Evolutionary conservation across 1,140 invertebrate genomes (phyloP).

Genomic region (Cotesia glomerata): DNA sequence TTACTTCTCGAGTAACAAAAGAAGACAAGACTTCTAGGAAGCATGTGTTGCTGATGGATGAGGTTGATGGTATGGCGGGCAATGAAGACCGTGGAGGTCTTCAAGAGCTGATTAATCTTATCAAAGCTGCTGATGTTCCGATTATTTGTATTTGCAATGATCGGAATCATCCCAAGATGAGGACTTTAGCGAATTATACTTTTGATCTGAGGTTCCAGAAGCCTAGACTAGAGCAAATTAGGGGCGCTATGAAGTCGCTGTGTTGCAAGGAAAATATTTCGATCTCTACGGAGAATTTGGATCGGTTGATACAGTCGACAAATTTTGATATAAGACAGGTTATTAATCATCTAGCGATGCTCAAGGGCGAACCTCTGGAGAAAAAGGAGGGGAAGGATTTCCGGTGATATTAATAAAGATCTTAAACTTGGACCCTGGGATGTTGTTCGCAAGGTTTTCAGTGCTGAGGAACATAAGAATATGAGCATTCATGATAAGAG

Average conservation of each 20-base stretch:
- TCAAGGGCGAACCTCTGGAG: constrained; percentile 67
- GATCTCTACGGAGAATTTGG: constrained; percentile 76
- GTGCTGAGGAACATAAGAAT: constrained; percentile 77
- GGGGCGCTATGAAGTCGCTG: constrained; percentile 88
- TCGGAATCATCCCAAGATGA: constrained; percentile 91
- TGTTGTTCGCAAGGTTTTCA: constrained; percentile 88
- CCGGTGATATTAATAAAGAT: constrained; percentile 75
- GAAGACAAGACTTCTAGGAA: constrained; percentile 63
- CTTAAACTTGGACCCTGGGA: constrained; percentile 93
- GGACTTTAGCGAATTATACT: constrained; percentile 92
- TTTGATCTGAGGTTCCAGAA: constrained; percentile 88
- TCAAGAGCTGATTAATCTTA: constrained; percentile 90
- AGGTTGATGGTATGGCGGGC: constrained; percentile 99
- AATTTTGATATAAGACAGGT: constrained; percentile 95
- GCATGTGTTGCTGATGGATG: constrained; percentile 97
- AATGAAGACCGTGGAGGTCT: constrained; percentile 98
- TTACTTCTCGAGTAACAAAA: constrained; percentile 64
- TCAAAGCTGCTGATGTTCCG: constrained; percentile 89
- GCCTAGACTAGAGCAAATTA: constrained; percentile 87
- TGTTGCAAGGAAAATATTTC: constrained; percentile 92
- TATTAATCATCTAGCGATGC: constrained; percentile 85
- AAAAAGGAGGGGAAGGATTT: constrained; percentile 65
- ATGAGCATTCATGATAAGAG: constrained; percentile 88
- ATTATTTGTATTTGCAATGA: constrained; percentile 99
- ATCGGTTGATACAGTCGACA: constrained; percentile 85